Evolutionary conservation across 2,797 vertebrate species (phyloP).

Genomic region (Oceanodroma leucorhoa): DNA sequence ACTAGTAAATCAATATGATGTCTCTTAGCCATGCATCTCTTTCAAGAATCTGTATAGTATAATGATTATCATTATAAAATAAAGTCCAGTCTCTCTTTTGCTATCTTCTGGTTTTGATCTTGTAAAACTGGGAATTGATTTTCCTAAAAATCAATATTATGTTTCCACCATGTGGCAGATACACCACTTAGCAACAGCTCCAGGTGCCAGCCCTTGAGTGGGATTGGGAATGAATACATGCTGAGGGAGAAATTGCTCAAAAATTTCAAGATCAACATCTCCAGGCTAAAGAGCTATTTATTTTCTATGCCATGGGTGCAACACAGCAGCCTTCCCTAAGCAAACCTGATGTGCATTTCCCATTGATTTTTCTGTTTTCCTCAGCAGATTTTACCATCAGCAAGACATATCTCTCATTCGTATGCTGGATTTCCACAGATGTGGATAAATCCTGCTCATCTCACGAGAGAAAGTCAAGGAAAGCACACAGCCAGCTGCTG

Average conservation of each 20-base stretch:
- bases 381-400: slow-evolving; percentile 48
- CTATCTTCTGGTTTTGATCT: slow-evolving; percentile 52
- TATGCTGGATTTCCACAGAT: slow-evolving; percentile 32
- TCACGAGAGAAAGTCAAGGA: neutral
- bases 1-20: slow-evolving; percentile 64
- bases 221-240: slow-evolving; percentile 30
- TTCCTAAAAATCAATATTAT: slow-evolving; percentile 59
- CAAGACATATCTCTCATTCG: slow-evolving; percentile 1
- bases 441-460: slow-evolving; percentile 22
- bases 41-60: slow-evolving; percentile 55
- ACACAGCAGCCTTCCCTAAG: slow-evolving; percentile 29
- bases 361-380: slow-evolving; percentile 42
- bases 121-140: slow-evolving; percentile 66
- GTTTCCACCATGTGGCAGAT: slow-evolving; percentile 51
- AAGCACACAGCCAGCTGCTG: slow-evolving; percentile 27
- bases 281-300: slow-evolving; percentile 58
- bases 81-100: slow-evolving; percentile 59
- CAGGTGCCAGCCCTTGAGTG: slow-evolving; percentile 19
- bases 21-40: slow-evolving; percentile 36
- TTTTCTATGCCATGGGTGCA: slow-evolving; percentile 36
- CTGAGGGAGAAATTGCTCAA: slow-evolving; percentile 50
- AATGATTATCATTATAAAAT: slow-evolving; percentile 63
- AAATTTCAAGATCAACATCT: slow-evolving; percentile 61
- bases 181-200: slow-evolving; percentile 48
- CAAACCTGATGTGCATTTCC: slow-evolving; percentile 32